phyloP scores from a whole-genome alignment of 2,797 vertebrate genomes.

The Xenops minutus region DNA sequence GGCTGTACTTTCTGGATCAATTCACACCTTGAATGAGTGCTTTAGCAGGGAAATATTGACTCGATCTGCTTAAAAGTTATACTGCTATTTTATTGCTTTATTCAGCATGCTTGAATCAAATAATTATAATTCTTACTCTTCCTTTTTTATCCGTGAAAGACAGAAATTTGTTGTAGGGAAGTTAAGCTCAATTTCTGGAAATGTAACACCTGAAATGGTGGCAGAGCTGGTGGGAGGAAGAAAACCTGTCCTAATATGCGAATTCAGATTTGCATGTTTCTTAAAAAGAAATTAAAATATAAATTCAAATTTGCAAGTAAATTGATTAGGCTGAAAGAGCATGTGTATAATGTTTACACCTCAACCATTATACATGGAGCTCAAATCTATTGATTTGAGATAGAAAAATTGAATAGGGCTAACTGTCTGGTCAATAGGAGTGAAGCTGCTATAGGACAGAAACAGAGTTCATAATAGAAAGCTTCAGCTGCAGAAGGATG shows the following conservation, averaged over 20 bases:
- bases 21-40: background rate
- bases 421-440: slow-evolving; percentile 66
- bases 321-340: slow-evolving; percentile 8
- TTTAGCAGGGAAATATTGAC: background rate
- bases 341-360: slow-evolving; percentile 30
- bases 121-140: background rate
- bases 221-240: background rate
- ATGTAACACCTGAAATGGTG: background rate
- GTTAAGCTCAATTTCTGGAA: background rate
- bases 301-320: background rate
- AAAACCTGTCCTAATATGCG: background rate
- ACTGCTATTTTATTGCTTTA: background rate
- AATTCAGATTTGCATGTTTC: background rate
- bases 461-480: slow-evolving; percentile 35
- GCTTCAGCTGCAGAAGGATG: slow-evolving; percentile 23
- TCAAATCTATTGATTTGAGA: slow-evolving; percentile 66
- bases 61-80: background rate
- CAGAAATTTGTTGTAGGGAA: background rate
- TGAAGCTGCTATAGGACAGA: slow-evolving; percentile 18
- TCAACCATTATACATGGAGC: background rate
- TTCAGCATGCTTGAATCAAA: slow-evolving; percentile 23
- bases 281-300: background rate
- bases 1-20: slow-evolving; percentile 14
- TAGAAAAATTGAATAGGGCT: slow-evolving; percentile 73
- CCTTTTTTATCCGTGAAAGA: background rate